Evolutionary conservation across 2,113 vertebrate genomes (phyloP).

Genomic region (Mobula birostris): DNA sequence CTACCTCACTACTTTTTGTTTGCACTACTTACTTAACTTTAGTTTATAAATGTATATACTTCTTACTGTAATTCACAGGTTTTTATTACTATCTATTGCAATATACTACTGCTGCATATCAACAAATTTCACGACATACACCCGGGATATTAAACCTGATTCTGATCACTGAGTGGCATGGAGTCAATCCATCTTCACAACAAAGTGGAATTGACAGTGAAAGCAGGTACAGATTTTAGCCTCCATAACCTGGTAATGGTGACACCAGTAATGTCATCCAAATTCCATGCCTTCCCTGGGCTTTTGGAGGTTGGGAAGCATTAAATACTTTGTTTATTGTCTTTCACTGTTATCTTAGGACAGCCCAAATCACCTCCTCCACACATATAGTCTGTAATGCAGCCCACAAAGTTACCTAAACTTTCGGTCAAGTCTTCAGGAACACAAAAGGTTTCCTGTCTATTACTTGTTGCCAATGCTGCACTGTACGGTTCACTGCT

Average conservation of each 20-base stretch:
- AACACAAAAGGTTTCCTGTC: not conserved
- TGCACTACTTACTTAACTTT: too few relatives aligned
- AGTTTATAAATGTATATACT: too few relatives aligned
- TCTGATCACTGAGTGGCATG: too few relatives aligned
- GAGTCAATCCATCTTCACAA: too few relatives aligned
- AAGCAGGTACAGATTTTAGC: not conserved
- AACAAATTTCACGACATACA: too few relatives aligned
- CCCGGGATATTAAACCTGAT: too few relatives aligned
- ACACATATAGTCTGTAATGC: not conserved
- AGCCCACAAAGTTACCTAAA: not conserved
- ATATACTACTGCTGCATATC: too few relatives aligned
- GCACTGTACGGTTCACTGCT: not conserved
- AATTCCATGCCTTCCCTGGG: not conserved
- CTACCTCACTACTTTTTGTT: too few relatives aligned
- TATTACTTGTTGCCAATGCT: not conserved
- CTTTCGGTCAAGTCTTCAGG: not conserved
- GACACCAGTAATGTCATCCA: not conserved
- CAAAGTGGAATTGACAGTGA: not conserved
- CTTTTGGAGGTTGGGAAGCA: not conserved
- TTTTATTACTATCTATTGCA: too few relatives aligned
- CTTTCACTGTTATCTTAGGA: not conserved
- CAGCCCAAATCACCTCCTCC: not conserved
- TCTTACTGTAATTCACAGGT: too few relatives aligned
- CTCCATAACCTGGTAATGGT: not conserved
- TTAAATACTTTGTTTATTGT: not conserved